Evolutionary conservation across 2,888 invertebrate species (phyloP), one percentile per base, ranked within the genome.

Genomic region (Acrobasis suavella): DNA sequence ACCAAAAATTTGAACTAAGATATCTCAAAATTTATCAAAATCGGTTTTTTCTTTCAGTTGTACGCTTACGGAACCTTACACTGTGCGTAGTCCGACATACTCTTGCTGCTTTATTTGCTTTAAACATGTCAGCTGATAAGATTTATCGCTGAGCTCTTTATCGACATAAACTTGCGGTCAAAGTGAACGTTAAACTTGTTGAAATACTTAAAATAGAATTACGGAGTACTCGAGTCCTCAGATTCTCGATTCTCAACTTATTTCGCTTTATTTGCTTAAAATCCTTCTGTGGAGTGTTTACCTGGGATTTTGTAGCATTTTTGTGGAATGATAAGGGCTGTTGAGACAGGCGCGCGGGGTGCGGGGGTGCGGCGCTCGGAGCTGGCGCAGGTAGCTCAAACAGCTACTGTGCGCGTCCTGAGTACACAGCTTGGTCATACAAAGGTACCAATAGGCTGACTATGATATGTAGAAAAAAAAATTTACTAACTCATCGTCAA

Each of bases 371-470:
- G 65, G 70, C 64, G 71, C 68, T 17, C 9, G 62, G 69, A 69
- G 75, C 80, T 80, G 81, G 86, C 78, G 90, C 91, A 89, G 90
- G 92, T 91, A 92, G 91, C 90, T 76, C 77, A 81, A 84, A 83
- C 83, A 82, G 87, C 89, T 89, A 86, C 91, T 82, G 89, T 86
- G 77, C 78, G 75, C 72, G 83, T 87, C 90, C 89, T 88, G 86
- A 83, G 86, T 85, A 91, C 89, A 91, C 87, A 89, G 74, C 73
- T 77, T 80, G 82, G 72, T 75, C 77, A 82, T 74, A 83, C 81
- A 82, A 82, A 72, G 69, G 65, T 67, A 64, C 63, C 65, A 68
- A 70, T 77, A 73, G 76, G 76, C 65, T 72, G 64, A 70, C 84
- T 72, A 81, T 71, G 66, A 55, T 55, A 62, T 55, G 55, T 37